Base-by-base conservation (phyloP, 2,797 vertebrate genomes). In the Periophthalmus magnuspinnatus region DNA sequence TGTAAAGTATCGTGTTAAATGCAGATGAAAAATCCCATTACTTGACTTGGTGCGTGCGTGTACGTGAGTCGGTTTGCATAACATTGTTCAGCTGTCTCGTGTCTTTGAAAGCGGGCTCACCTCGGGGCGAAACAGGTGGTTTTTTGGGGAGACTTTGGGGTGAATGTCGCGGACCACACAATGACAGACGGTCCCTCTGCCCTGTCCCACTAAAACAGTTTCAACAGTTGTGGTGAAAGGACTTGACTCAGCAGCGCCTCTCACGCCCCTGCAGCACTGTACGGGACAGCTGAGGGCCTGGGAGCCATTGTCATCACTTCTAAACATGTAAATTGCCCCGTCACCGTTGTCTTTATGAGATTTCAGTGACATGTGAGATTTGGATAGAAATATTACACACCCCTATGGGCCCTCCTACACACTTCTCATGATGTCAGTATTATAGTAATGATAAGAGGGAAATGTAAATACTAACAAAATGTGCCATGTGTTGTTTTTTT, bases 141-240 rank as follows among this genome's bases (percentile, higher is more conserved):
- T 80, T n/a, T 77, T 87, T 84, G 85, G 88, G 80, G 66, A 72
- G 72, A 88, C 70, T 86, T n/a, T n/a, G 79, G 78, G 81, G 48
- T 74, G 74, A 84, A 78, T 91, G 88, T 90, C 91, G 86, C 88
- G 86, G 90, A 86, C 90, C 90, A 90, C 90, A 91, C 86, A 45
- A 14, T 79, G 83, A 19, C 70, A 60, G 80, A 69, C 22, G 4
- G 58, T 63, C 78, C 69, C 45, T 67, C 64, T 70, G 76, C 68
- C 67, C 75, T 70, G 76, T 69, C 69, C 74, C 66, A 68, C 62
- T 66, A 75, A 78, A 68, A 66, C 81, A 80, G 61, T 47, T 65
- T 66, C 41, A 86, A 80, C 85, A 88, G 81, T 87, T 89, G 85
- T 78, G 19, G 13, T 75, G 70, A 79, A 56, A 78, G 59, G 76